phyloP scores from a whole-genome alignment of 1,140 invertebrate species.

The Ooceraea biroi region DNA sequence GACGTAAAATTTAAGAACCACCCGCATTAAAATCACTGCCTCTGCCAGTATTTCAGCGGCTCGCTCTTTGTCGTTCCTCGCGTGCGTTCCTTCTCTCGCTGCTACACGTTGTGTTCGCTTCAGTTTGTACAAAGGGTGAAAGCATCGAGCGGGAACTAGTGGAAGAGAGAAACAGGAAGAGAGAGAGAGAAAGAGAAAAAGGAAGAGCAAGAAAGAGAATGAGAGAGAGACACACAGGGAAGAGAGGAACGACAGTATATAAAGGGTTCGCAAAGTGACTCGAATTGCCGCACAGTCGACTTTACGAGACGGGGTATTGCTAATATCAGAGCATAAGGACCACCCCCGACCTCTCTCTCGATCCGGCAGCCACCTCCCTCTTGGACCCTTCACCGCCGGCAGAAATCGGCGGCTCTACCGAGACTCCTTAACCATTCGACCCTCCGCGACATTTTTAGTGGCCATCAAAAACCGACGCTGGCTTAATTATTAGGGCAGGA shows the following conservation, averaged over 20 bases:
- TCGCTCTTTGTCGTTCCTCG: slow-evolving; percentile 38
- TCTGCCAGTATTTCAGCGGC: slow-evolving; percentile 62
- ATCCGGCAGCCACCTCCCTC: slow-evolving; percentile 48
- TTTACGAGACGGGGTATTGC: slow-evolving; percentile 85
- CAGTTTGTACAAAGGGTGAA: slow-evolving; percentile 71
- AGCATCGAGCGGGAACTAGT: neutral
- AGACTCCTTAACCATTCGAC: slow-evolving; percentile 83
- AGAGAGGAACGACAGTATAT: slow-evolving; percentile 78
- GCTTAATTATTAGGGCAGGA: slow-evolving; percentile 84
- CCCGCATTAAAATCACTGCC: slow-evolving; percentile 82
- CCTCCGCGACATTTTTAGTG: slow-evolving; percentile 86
- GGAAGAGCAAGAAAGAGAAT: neutral
- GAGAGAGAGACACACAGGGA: slow-evolving; percentile 47
- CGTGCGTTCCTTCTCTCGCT: slow-evolving; percentile 15
- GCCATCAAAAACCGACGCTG: slow-evolving; percentile 84
- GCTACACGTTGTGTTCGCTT: slow-evolving; percentile 65
- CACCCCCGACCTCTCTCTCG: slow-evolving; percentile 42
- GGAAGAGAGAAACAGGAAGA: no score
- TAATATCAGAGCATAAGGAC: slow-evolving; percentile 82
- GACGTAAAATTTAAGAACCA: slow-evolving; percentile 79
- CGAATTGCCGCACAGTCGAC: slow-evolving; percentile 83
- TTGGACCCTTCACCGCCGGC: slow-evolving; percentile 36
- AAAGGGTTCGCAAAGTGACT: slow-evolving; percentile 86
- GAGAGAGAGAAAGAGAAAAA: neutral
- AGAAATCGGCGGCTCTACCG: slow-evolving; percentile 66